Percentiles rank a stretch among this genome's conserved stretches.
phyloP scores from a whole-genome alignment of 2,113 vertebrate genomes.

The Phoxinus phoxinus region DNA sequence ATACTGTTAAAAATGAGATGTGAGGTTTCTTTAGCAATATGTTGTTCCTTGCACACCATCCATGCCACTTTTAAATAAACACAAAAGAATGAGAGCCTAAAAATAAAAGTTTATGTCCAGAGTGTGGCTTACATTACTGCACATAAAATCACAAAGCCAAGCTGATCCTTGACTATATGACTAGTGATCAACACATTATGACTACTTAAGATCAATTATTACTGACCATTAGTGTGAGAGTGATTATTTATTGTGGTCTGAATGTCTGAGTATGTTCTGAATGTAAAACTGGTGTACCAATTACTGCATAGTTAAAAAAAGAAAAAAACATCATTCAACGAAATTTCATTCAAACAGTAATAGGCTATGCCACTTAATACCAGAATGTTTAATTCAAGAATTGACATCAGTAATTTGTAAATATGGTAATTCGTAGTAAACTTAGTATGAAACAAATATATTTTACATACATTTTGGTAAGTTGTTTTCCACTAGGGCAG shows the following conservation, averaged over 20 bases:
- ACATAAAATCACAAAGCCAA: conserved; percentile 7
- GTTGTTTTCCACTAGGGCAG: too few relatives aligned
- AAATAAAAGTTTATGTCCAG: background rate
- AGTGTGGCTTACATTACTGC: background rate
- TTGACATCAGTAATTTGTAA: too few relatives aligned
- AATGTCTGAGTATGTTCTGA: conserved; percentile 29
- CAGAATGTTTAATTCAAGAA: too few relatives aligned
- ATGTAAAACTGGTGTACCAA: conserved; percentile 9
- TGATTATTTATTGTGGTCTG: conserved; percentile 37
- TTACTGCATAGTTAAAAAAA: background rate
- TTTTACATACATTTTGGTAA: too few relatives aligned
- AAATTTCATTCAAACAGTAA: too few relatives aligned
- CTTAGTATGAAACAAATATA: too few relatives aligned
- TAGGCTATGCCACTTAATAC: too few relatives aligned
- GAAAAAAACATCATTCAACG: too few relatives aligned
- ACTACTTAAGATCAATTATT: conserved; percentile 31
- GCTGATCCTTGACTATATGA: background rate
- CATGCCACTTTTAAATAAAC: background rate
- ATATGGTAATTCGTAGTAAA: too few relatives aligned
- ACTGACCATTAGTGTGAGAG: conserved; percentile 22
- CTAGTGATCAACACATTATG: conserved; percentile 17
- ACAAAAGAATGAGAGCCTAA: background rate
- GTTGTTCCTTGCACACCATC: background rate
- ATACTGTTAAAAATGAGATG: conserved; percentile 8
- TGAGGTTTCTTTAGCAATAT: background rate